Conservation (phyloP, 1,140 invertebrate species). For the Scaptomyza hsui region DNA sequence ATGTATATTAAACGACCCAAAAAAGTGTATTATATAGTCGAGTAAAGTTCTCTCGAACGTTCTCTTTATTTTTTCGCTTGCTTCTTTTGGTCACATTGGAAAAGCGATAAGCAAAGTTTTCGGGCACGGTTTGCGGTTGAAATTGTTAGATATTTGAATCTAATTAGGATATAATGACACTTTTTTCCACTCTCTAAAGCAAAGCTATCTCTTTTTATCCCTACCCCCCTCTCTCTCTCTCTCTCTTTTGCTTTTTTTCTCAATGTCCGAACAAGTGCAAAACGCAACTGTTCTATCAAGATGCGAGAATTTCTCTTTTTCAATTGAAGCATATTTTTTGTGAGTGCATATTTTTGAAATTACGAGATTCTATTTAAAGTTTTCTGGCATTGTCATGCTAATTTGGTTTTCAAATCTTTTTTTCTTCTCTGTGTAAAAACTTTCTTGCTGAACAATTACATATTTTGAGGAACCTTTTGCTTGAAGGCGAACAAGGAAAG, state of each 20-base stretch:
- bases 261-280: slow-evolving; percentile 16
- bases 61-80: slow-evolving; percentile 20
- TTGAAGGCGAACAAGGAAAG: slow-evolving; percentile 1
- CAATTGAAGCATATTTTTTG: background rate
- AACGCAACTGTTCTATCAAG: background rate
- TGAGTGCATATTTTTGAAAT: background rate
- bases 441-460: slow-evolving; percentile 37
- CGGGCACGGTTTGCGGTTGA: slow-evolving; percentile 60
- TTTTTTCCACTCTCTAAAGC: slow-evolving; percentile 33
- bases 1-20: no score
- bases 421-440: background rate
- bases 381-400: slow-evolving; percentile 35
- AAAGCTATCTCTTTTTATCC: background rate
- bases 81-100: slow-evolving; percentile 40
- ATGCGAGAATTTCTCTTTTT: background rate
- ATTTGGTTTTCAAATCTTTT: slow-evolving; percentile 2
- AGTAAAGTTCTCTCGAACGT: background rate
- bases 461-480: slow-evolving; percentile 14
- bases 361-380: slow-evolving; percentile 1
- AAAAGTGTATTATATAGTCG: background rate
- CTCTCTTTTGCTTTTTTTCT: background rate
- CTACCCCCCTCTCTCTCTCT: background rate
- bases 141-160: slow-evolving; percentile 75
- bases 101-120: slow-evolving; percentile 69
- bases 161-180: slow-evolving; percentile 77